Evolutionary conservation across 2,888 invertebrate species (phyloP).

Genomic region (Rhagium mordax): DNA sequence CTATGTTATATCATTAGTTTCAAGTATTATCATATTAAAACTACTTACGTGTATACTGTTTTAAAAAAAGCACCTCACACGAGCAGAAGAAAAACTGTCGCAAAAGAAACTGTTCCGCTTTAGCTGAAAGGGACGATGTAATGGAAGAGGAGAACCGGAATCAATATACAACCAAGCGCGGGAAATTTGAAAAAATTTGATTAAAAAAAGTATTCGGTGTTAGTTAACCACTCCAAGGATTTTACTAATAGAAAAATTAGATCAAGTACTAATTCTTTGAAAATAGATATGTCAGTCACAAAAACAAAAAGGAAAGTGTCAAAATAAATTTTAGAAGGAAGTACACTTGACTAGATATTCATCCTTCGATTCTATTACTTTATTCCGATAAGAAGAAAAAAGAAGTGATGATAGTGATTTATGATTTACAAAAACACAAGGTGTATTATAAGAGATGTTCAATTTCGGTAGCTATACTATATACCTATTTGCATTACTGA

Average conservation of each 20-base stretch:
- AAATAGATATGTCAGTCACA: constrained; percentile 43
- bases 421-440: no score
- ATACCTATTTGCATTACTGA: no score
- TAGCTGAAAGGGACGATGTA: constrained; percentile 55
- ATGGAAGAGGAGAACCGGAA: constrained; percentile 62
- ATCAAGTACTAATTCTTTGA: constrained; percentile 39
- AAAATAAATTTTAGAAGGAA: constrained; percentile 9
- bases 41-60: constrained; percentile 70
- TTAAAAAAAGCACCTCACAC: constrained; percentile 69
- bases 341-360: constrained; percentile 10
- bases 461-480: no score
- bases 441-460: no score
- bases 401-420: no score
- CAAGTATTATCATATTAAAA: constrained; percentile 1
- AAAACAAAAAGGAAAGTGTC: constrained; percentile 26
- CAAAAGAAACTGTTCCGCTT: constrained; percentile 58
- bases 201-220: constrained; percentile 21
- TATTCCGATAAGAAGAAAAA: no score
- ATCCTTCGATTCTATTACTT: no score
- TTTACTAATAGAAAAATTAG: constrained; percentile 47
- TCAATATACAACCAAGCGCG: constrained; percentile 61
- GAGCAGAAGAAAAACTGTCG: constrained; percentile 63
- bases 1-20: constrained; percentile 24
- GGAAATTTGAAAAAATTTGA: constrained; percentile 59
- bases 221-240: constrained; percentile 51